A percentile compares a stretch with the other conserved stretches of the same genome.
These are phyloP conservation scores for Heliconius nattereri DNA, from an alignment of 1,140 invertebrate genomes.

Conservation along the genomic window DNA sequence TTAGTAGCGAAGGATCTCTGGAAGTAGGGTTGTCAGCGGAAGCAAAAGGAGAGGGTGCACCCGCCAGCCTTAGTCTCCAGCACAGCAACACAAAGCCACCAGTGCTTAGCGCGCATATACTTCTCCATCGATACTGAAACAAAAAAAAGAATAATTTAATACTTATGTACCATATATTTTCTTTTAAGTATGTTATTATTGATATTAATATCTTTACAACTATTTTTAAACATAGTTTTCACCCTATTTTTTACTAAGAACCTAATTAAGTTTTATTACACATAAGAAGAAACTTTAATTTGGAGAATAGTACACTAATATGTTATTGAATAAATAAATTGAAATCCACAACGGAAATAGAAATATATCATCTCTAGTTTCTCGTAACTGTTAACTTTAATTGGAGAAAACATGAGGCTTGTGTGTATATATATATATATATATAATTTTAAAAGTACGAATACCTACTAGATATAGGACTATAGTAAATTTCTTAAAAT, in stretches of 20 bases:
- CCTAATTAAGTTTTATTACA: not conserved
- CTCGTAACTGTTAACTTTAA: not conserved
- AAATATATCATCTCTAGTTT: not conserved
- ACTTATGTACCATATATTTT: not conserved
- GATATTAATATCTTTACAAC: too few relatives aligned
- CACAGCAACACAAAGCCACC: slow-evolving; percentile 83
- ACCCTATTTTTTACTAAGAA: not conserved
- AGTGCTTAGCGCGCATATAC: slow-evolving; percentile 83
- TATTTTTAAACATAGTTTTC: too few relatives aligned
- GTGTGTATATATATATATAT: too few relatives aligned
- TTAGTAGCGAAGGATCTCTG: slow-evolving; percentile 85
- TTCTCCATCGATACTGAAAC: slow-evolving; percentile 86
- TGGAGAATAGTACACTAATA: not conserved
- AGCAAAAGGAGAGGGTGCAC: slow-evolving; percentile 88
- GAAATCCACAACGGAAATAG: not conserved
- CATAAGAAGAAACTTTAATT: not conserved
- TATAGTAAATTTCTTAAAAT: too few relatives aligned
- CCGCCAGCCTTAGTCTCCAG: slow-evolving; percentile 84
- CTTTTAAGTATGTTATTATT: not conserved
- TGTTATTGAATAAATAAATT: not conserved
- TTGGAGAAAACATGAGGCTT: too few relatives aligned
- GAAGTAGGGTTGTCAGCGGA: slow-evolving; percentile 95
- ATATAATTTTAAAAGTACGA: too few relatives aligned
- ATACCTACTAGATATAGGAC: too few relatives aligned
- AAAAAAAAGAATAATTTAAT: slow-evolving; percentile 48